These are phyloP conservation scores for Microctenopoma lineatum DNA, from an alignment of 2,797 vertebrate species.

Conservation along the genomic window DNA sequence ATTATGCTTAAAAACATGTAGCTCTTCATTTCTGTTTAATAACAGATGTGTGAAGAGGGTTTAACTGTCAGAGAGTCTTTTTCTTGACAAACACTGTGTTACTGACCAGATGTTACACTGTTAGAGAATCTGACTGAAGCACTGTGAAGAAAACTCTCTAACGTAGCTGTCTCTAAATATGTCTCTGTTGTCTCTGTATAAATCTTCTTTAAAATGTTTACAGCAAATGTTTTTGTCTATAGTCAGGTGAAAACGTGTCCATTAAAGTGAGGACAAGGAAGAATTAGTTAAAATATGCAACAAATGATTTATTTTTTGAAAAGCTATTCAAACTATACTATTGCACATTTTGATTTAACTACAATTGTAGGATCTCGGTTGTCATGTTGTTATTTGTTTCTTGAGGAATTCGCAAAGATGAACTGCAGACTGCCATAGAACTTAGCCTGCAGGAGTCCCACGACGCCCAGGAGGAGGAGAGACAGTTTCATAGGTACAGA, in stretches of 20 bases:
- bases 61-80: background rate
- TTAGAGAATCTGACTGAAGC: background rate
- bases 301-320: background rate
- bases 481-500: slow-evolving; percentile 85
- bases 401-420: slow-evolving; percentile 79
- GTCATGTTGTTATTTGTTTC: slow-evolving; percentile 32
- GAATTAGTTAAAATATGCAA: background rate
- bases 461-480: slow-evolving; percentile 78
- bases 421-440: slow-evolving; percentile 78
- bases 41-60: background rate
- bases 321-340: background rate
- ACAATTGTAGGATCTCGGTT: background rate
- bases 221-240: background rate
- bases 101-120: no score
- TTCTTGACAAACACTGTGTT: no score
- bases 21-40: no score
- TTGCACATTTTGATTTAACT: background rate
- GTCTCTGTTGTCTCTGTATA: background rate
- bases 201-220: background rate
- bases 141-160: background rate
- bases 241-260: no score
- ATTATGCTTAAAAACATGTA: no score
- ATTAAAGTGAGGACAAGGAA: background rate
- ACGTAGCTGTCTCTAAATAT: background rate
- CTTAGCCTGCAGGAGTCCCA: slow-evolving; percentile 87